These are phyloP conservation scores for Percina caprodes DNA, from an alignment of 2,113 vertebrate genomes.

Conservation along the genomic window DNA sequence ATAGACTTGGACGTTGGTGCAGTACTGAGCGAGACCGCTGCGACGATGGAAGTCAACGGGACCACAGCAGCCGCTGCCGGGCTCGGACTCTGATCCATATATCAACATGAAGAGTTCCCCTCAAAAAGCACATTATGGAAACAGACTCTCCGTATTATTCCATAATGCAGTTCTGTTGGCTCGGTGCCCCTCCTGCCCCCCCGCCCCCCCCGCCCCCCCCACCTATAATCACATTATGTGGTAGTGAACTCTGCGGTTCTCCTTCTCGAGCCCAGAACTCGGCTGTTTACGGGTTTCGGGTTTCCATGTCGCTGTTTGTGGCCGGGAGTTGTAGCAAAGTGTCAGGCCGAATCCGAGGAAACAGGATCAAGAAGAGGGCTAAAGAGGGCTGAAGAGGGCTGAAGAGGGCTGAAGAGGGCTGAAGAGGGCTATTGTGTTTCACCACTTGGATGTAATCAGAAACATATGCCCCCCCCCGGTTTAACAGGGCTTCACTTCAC, in stretches of 20 bases:
- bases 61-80: too few relatives aligned
- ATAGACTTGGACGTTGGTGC: too few relatives aligned
- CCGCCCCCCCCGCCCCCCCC: slow-evolving; percentile 24
- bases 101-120: background rate
- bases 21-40: too few relatives aligned
- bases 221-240: slow-evolving; percentile 72
- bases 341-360: slow-evolving; percentile 79
- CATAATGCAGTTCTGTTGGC: slow-evolving; percentile 30
- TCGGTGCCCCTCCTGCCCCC: background rate
- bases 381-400: slow-evolving; percentile 67
- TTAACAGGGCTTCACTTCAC: slow-evolving; percentile 76
- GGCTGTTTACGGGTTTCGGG: slow-evolving; percentile 78
- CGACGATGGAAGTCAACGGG: too few relatives aligned
- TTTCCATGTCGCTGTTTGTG: slow-evolving; percentile 81
- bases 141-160: slow-evolving; percentile 6
- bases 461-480: slow-evolving; percentile 31
- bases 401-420: too few relatives aligned
- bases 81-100: too few relatives aligned
- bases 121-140: slow-evolving; percentile 9
- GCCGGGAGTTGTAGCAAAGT: slow-evolving; percentile 76
- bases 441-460: too few relatives aligned
- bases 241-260: slow-evolving; percentile 52
- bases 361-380: slow-evolving; percentile 74
- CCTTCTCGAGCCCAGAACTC: slow-evolving; percentile 65
- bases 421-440: too few relatives aligned